Evolutionary conservation across 2,797 vertebrate genomes (phyloP), one percentile per base, ranked within the genome.

Genomic region (Halcyon leucocephala): DNA sequence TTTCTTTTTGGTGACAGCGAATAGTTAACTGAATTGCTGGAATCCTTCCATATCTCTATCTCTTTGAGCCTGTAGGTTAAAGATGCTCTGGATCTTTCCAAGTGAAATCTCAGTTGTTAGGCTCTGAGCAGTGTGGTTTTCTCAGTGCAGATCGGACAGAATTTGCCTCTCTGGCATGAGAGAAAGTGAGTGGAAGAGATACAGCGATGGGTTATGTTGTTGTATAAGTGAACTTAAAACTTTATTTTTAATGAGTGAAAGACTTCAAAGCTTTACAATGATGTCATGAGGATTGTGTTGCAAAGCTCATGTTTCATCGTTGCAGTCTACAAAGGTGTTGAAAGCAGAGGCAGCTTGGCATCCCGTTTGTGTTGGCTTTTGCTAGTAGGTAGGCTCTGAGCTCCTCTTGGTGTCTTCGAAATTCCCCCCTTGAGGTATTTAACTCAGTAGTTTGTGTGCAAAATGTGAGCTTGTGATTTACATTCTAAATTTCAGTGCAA

Each of bases 301-400:
- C 86, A 96, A 48, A 80, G 95, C 79, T 86, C 29, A 6, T 65
- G 58, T 86, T 92, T 89, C 82, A 29, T 79, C 94, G 83, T 72
- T 66, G 35, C 77, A 51, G 52, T 31, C 88, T 84, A 13, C 0
- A 3, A 54, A 96, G 82, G 81, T 71, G 66, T 25, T 85, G 82
- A 89, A 76, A 89, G 77, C 49, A 78, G 46, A 37, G 72, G 86
- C 91, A 64, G 65, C 77, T 51, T 71, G 78, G 48, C 37, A 28
- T 81, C 54, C 77, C 39, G 9, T 51, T 88, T 74, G 20, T 58
- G 37, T 31, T 82, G 85, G 26, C 24, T 95, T 86, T 85, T 85
- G 64, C 74, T 82, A 5, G 60, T 66, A 66, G 82, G 70, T 82
- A 69, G 88, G 57, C 79, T 89, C 77, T 19, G 82, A 84, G 51